Evolutionary conservation across 2,797 vertebrate species (phyloP).

Genomic region (Prionace glauca): DNA sequence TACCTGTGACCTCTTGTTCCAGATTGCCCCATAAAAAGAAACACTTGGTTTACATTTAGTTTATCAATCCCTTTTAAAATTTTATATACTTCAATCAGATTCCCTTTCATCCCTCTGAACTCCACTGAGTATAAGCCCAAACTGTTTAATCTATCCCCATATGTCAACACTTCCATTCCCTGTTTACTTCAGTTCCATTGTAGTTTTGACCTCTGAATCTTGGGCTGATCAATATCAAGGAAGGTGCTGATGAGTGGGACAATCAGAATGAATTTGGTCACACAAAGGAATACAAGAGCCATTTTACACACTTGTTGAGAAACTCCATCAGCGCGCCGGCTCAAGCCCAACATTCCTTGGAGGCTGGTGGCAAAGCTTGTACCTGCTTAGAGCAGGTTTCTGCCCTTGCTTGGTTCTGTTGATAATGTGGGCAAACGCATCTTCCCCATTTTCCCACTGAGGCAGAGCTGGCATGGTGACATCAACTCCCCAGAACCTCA

Average conservation of each 20-base stretch:
- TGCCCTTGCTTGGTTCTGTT: background rate
- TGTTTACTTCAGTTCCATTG: background rate
- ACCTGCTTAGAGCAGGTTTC: background rate
- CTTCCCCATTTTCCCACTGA: background rate
- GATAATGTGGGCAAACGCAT: background rate
- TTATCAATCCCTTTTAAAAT: no score
- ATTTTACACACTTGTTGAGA: background rate
- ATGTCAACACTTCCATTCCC: no score
- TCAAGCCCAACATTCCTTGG: background rate
- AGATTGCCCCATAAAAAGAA: no score
- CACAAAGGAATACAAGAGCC: background rate
- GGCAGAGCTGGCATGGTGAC: background rate
- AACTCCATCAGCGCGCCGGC: background rate
- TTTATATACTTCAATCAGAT: no score
- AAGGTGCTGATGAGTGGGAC: background rate
- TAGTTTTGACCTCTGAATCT: background rate
- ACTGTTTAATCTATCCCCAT: no score
- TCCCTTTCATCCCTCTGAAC: no score
- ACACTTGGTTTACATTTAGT: no score
- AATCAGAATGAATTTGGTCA: background rate
- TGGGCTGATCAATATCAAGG: background rate
- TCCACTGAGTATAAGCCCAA: no score
- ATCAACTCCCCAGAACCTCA: background rate
- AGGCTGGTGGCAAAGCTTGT: background rate
- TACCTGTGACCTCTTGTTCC: no score